Base-by-base conservation (phyloP, 1,140 invertebrate genomes). In the Brachionus plicatilis region DNA sequence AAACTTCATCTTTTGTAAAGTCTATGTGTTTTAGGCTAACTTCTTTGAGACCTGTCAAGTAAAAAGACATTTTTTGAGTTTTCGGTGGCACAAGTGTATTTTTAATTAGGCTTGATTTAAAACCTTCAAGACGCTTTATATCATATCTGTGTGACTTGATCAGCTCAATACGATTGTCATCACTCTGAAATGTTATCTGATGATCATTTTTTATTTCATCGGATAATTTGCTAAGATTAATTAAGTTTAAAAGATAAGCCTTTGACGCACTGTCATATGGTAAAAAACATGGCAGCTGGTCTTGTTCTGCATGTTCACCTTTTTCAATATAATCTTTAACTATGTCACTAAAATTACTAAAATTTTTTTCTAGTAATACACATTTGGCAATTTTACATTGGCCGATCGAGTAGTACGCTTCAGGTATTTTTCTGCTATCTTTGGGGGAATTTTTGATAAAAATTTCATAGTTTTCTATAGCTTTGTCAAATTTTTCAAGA, bases 241-340 rank as follows among this genome's bases (percentile, higher is more conserved):
- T n/a, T 2, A 68, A 5, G 6, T 33, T 37, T 33, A n/a, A 68
- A 11, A 68, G 29, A 11, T 9, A 14, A 29, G 24, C 29, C 12
- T 75, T 75, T 8, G n/a, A n/a, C 4, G 4, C 5, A 29, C 20
- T 50, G 3, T 76, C 45, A 53, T 50, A 76, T 24, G 72, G 72
- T 14, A 76, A 50, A 53, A 76, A 76, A 17, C 72, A 76, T 76
- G 72, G 72, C 29, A 76, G 53, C 47, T 76, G 72, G 1, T 50
- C 3, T 76, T 53, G 45, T 17, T 76, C 72, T 8, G 72, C 72
- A 50, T 76, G 20, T 50, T 50, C 6, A n/a, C 72, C 72, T 50
- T 50, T 20, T 5, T 50, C 12, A 29, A 50, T 12, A 27, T 33
- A 29, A 29, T 29, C 29, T 29, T 29, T 29, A 29, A 29, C 29